Evolutionary conservation across 2,888 invertebrate species (phyloP), one percentile per base, ranked within the genome.

Genomic region (Synanthedon formicaeformis): DNA sequence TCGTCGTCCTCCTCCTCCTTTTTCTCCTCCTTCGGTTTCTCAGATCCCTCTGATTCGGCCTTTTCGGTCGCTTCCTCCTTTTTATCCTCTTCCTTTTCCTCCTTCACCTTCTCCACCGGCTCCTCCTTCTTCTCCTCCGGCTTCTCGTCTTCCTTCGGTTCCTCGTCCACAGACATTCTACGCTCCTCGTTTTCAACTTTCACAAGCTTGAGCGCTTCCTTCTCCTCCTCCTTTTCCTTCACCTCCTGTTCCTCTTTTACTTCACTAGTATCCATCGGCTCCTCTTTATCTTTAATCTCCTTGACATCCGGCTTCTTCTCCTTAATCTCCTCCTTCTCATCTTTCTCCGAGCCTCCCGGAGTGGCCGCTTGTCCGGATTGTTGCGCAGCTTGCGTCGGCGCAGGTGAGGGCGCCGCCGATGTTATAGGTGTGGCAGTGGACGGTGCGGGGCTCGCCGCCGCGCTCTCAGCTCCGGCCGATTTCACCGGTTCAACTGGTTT

Each of bases 401-500:
- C 81, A 1, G 84, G 80, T 0, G 81, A 75, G 0, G 85, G 79
- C 0, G 86, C 83, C 12, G 82, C 84, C 1, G 83, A 81, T 0
- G 86, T 81, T 12, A 84, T 77, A 0, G 89, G 87, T 0, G 89
- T 84, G 2, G 89, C 88, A 1, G 87, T 81, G 0, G 90, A 90
- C 0, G 93, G 92, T 1, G 93, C 92, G 0, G 94, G 94, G 68
- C 92, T 93, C 0, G 94, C 90, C 0, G 93, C 92, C 0, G 92
- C 92, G 69, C 93, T 93, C 0, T 78, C 65, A 5, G 65, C 66
- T 11, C 73, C 75, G 58, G 75, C 72, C 65, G 81, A 73, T 57
- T 89, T 89, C 18, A 91, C 90, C 0, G 94, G 93, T 63, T 94
- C 92, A 1, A 94, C 92, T 0, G 94, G 93, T 73, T 93, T 96